phyloP scores from a whole-genome alignment of 2,113 vertebrate genomes.

The Embiotoca jacksoni region DNA sequence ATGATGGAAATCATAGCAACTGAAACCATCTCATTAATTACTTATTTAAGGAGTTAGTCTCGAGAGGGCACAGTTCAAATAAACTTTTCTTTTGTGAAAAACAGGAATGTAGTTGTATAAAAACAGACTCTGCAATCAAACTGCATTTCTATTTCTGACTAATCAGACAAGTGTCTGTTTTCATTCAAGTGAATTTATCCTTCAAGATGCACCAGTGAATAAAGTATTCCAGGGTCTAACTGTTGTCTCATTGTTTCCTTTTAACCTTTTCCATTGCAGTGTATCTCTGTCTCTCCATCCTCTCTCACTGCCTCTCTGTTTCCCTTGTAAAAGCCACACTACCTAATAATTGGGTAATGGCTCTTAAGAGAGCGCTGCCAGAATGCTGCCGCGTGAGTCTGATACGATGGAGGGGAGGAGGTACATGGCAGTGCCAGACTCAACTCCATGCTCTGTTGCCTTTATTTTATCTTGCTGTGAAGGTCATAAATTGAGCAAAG shows the following conservation, averaged over 20 bases:
- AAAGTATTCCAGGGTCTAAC: background rate
- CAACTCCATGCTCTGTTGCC: conserved; percentile 26
- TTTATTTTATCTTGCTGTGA: conserved; percentile 27
- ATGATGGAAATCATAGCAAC: background rate
- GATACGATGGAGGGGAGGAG: conserved; percentile 2
- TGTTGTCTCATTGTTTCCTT: conserved; percentile 15
- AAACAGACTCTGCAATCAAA: background rate
- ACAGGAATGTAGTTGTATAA: background rate
- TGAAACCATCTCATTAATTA: background rate
- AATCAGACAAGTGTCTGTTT: background rate
- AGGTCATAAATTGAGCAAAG: conserved; percentile 34
- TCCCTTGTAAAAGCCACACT: conserved; percentile 31
- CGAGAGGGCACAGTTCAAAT: background rate
- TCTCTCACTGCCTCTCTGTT: conserved; percentile 12
- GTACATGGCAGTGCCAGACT: conserved; percentile 23
- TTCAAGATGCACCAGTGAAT: background rate
- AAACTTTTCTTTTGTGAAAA: background rate
- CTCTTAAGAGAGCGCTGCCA: conserved; percentile 36
- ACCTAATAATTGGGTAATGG: conserved; percentile 38
- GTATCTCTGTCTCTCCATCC: conserved; percentile 18
- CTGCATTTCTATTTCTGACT: background rate
- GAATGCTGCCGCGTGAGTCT: conserved; percentile 26
- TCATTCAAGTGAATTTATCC: conserved; percentile 14
- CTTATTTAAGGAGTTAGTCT: background rate
- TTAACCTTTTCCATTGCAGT: conserved; percentile 24